These are phyloP conservation scores for Alloplasta piceator DNA, from an alignment of 2,888 invertebrate genomes.

Conservation along the genomic window DNA sequence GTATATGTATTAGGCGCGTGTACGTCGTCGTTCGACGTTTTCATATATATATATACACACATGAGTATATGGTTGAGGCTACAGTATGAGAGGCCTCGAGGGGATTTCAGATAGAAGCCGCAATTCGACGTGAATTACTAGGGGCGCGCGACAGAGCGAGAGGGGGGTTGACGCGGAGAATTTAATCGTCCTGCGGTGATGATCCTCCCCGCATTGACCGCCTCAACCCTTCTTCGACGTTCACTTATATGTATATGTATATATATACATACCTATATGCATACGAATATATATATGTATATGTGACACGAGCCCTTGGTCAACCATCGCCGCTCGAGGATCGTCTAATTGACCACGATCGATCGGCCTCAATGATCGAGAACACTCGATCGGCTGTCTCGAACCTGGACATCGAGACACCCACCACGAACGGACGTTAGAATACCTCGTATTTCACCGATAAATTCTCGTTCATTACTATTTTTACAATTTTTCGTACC, in stretches of 20 bases:
- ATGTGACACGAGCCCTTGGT: constrained; percentile 40
- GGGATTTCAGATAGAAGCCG: constrained; percentile 48
- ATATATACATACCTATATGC: too few relatives aligned
- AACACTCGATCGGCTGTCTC: constrained; percentile 49
- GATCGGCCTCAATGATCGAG: constrained; percentile 65
- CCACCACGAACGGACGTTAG: constrained; percentile 1
- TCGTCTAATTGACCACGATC: constrained; percentile 71
- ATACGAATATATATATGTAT: background rate
- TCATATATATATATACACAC: background rate
- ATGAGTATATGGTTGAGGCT: constrained; percentile 1
- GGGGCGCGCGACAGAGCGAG: constrained; percentile 19
- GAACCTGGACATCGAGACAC: background rate
- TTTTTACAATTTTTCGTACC: too few relatives aligned
- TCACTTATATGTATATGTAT: too few relatives aligned
- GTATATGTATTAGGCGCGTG: constrained; percentile 45
- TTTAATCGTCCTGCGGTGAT: constrained; percentile 64
- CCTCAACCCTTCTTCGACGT: constrained; percentile 46
- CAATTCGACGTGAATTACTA: constrained; percentile 61
- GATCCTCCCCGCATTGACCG: constrained; percentile 43
- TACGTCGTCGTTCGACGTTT: constrained; percentile 21
- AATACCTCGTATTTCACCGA: background rate
- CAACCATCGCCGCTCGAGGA: constrained; percentile 67
- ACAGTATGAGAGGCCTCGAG: constrained; percentile 36
- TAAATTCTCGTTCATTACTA: too few relatives aligned
- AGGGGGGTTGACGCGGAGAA: constrained; percentile 38